These are phyloP conservation scores for Petaurus breviceps DNA, from an alignment of 2,113 vertebrate species.

Conservation along the genomic window DNA sequence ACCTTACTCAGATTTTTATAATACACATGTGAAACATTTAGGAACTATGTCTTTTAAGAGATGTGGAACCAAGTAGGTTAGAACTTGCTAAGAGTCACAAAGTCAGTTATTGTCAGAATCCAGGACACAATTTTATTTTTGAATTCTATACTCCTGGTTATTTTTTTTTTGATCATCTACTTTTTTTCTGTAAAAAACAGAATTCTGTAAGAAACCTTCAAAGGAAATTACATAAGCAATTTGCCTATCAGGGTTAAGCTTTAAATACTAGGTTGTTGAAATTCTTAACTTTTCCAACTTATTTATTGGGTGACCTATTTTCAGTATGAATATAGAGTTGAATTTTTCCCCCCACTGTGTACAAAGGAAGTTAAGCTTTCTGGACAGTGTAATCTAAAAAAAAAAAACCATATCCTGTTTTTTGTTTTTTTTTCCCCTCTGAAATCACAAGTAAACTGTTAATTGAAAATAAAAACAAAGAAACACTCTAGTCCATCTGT, in stretches of 20 bases:
- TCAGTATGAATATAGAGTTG: background rate
- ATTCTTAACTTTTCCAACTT: background rate
- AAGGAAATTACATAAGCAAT: background rate
- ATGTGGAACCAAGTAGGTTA: background rate
- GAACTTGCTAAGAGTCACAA: background rate
- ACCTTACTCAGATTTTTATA: background rate
- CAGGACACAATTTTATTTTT: background rate
- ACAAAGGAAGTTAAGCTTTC: constrained; percentile 41
- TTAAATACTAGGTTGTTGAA: background rate
- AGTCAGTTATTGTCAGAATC: background rate
- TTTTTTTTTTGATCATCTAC: background rate
- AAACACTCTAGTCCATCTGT: constrained; percentile 69
- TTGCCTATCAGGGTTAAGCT: background rate
- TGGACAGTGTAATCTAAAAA: constrained; percentile 48
- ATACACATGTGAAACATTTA: background rate
- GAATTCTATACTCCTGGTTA: background rate
- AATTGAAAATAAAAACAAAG: constrained; percentile 73
- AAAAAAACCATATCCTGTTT: constrained; percentile 69
- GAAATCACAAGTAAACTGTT: constrained; percentile 70
- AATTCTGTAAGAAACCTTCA: background rate
- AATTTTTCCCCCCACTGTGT: constrained; percentile 8
- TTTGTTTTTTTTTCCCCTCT: constrained; percentile 69
- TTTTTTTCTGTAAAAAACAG: background rate
- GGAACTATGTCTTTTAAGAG: background rate
- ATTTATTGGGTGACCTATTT: background rate